Evolutionary conservation across 2,888 invertebrate genomes (phyloP), one percentile per base, ranked within the genome.

Genomic region (Nomada flava): DNA sequence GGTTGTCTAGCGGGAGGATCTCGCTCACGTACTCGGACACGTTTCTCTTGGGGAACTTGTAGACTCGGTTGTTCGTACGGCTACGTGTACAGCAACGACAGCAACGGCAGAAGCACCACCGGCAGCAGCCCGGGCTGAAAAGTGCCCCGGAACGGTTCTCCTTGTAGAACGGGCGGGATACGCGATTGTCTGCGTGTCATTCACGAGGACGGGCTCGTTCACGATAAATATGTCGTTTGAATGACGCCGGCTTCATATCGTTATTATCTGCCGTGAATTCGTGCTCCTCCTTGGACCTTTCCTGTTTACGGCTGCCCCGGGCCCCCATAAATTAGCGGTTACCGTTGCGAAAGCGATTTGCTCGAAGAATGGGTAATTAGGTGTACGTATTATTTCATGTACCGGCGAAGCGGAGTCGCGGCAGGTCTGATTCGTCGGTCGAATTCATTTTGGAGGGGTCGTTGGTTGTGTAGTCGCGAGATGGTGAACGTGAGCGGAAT

Each of bases 1-100:
- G 91, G 91, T 93, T 93, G 93, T 93, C 93, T 93, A 93, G 91
- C 88, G 87, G 88, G 82, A 88, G 90, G 91, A 93, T 93, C 93
- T 93, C 85, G 84, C 91, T 91, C 93, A 93, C 93, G 93, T 93
- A 92, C 86, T 90, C 87, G 89, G 89, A 86, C 88, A 87, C 88
- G 86, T 86, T 88, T 87, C 89, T 88, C 89, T 86, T 82, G 82
- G 76, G 82, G 86, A 80, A 89, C 90, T 89, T 87, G 88, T 88
- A 87, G 88, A 88, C 85, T 88, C 85, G 57, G 59, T 50, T 60
- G 86, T 81, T 82, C 80, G 81, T 81, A 79, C 80, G 84, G 73
- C 83, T 85, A 85, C 85, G 80, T 63, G 82, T 85, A 82, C 79
- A 83, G 72, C 53, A 63, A 44, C 59, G 53, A 2, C 52, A 36